Base-by-base conservation (phyloP, 2,888 invertebrate genomes). In the Notocelia uddmanniana region DNA sequence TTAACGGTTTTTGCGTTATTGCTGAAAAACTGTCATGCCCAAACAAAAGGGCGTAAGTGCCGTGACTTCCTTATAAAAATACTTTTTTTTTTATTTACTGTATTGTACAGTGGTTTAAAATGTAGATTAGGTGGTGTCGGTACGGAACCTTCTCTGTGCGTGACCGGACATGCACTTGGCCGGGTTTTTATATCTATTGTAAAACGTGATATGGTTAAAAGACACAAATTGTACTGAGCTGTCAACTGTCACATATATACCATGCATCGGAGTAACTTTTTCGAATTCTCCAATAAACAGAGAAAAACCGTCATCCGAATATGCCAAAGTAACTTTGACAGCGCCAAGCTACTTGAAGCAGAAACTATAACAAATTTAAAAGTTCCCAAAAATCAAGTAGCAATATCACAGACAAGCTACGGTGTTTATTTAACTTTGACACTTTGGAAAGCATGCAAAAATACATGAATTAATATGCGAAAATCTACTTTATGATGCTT, bases 361-460 rank as follows among this genome's bases (percentile, higher is more conserved):
- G 57, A n/a, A 34, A 64, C 59, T 67, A 26, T 67, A 71, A 67
- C 55, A 60, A 64, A 31, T 60, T 71, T 66, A 54, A 67, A 71
- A 71, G 55, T 68, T 55, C 45, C 34, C 72, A 48, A 62, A 72
- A 72, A 62, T 57, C 37, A 50, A 72, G 52, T 60, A 18, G 71
- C 59, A 19, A 64, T 64, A 68, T 23, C 26, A 64, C 52, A 45
- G 31, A 67, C n/a, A 70, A 57, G 18, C 15, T 41, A 0, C 19
- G 3, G 19, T 67, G 67, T 68, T 60, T 54, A 72, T 67, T 55
- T 37, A 62, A 68, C 23, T 71, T 60, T 60, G 67, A 60, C 59
- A 71, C 23, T 60, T 67, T 23, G 19, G 21, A 59, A 58, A 37
- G 50, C 41, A 31, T 59, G 18, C 54, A 21, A 52, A 37, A 52